Conservation (phyloP, 2,113 vertebrate species). For the Actenoides hombroni region DNA sequence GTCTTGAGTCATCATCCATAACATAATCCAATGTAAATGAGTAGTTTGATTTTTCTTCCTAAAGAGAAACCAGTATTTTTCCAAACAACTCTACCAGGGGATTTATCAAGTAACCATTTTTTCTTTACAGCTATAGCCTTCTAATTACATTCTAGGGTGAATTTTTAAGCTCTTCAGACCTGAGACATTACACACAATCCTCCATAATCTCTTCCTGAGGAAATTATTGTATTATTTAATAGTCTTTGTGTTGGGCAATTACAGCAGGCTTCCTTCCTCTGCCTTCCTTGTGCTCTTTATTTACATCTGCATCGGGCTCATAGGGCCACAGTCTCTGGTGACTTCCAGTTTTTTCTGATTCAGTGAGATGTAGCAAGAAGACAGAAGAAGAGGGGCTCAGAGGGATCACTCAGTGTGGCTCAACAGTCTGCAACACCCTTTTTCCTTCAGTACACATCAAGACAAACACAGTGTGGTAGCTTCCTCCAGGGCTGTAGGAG, state of each 20-base stretch:
- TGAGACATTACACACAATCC: neutral
- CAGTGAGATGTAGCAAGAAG: neutral
- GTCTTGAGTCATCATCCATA: neutral
- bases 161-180: constrained; percentile 19
- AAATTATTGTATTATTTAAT: constrained; percentile 14
- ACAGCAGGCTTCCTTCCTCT: neutral
- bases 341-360: neutral
- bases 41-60: neutral
- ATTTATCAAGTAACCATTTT: neutral
- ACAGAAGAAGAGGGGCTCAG: rapidly evolving
- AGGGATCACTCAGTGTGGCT: neutral
- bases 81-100: neutral
- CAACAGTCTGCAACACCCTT: neutral
- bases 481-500: neutral
- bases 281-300: neutral
- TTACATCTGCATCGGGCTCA: neutral
- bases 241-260: neutral
- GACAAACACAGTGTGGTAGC: neutral
- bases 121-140: neutral
- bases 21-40: neutral
- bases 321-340: neutral
- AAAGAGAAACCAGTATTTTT: constrained; percentile 18
- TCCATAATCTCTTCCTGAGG: constrained; percentile 52
- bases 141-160: constrained; percentile 21
- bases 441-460: neutral